phyloP scores from a whole-genome alignment of 2,113 vertebrate species.

The Nesoenas mayeri region DNA sequence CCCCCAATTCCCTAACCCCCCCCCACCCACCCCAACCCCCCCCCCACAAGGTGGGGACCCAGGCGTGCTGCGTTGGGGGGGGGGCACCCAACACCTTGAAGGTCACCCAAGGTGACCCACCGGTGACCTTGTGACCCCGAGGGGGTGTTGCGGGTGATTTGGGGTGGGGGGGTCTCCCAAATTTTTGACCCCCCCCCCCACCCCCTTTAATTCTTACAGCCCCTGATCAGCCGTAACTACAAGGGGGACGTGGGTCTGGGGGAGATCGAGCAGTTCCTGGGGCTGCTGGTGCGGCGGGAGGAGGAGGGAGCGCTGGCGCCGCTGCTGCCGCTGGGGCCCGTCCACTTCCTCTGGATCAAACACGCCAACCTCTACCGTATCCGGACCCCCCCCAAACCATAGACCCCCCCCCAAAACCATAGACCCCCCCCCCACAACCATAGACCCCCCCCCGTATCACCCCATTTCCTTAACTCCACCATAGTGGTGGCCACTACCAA shows the following conservation, averaged over 20 bases:
- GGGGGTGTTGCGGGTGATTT: too few species aligned
- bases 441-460: too few species aligned
- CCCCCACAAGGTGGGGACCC: too few species aligned
- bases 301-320: slow-evolving; percentile 86
- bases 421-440: neutral
- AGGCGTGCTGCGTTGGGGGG: too few species aligned
- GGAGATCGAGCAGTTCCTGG: slow-evolving; percentile 91
- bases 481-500: slow-evolving; percentile 90
- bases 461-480: slow-evolving; percentile 66
- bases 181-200: too few species aligned
- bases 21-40: too few species aligned
- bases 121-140: too few species aligned
- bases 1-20: too few species aligned
- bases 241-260: slow-evolving; percentile 90
- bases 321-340: slow-evolving; percentile 79
- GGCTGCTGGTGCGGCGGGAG: slow-evolving; percentile 86
- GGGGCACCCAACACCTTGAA: too few species aligned
- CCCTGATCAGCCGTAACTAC: slow-evolving; percentile 93
- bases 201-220: slow-evolving; percentile 54
- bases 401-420: too few species aligned
- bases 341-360: slow-evolving; percentile 96
- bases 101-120: too few species aligned
- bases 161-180: too few species aligned
- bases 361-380: slow-evolving; percentile 95
- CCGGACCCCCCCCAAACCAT: slow-evolving; percentile 24